Evolutionary conservation across 2,888 invertebrate genomes (phyloP), one percentile per base, ranked within the genome.

Genomic region (Limnephilus auricula): DNA sequence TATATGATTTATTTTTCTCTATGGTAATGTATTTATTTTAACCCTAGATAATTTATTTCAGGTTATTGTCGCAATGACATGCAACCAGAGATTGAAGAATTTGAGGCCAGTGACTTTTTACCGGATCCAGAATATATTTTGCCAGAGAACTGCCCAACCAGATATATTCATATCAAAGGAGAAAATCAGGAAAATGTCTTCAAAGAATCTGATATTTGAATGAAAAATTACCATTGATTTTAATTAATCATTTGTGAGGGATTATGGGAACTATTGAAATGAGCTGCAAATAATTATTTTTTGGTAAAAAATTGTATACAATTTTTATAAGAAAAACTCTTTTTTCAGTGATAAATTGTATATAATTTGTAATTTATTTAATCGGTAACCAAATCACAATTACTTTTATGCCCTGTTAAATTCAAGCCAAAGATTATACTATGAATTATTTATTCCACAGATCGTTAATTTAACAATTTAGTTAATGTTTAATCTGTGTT

Each of bases 41-140:
- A 65, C n/a, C 25, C 31, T 45, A 50, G 30, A 15, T 91, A 32
- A 37, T 85, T 37, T 83, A 91, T 92, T 91, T 2, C 95, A 96
- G 96, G 96, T 83, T 96, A 95, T 90, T 95, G 95, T 92, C 95
- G 95, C 2, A 95, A 95, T 90, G 96, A 96, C 95, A 95, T 0
- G 93, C 94, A 0, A 95, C 31, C 80, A 31, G 32, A 80, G 15
- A 80, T 80, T 80, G 80, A 30, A 32, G 80, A 32, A 31, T 18
- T 32, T 32, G 31, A 30, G 31, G 32, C 30, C 31, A 80, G 30
- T 30, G 32, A 95, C 0, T 37, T 88, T 0, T 93, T 94, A 5
- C 90, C 94, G 0, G 95, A 95, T 12, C 93, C 93, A 2, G 93
- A 94, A 0, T 93, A 94, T 0, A 83, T 79, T 25, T 80, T 90